Evolutionary conservation across 2,888 invertebrate species (phyloP), one percentile per base, ranked within the genome.

Genomic region (Drosophila imparisetae): DNA sequence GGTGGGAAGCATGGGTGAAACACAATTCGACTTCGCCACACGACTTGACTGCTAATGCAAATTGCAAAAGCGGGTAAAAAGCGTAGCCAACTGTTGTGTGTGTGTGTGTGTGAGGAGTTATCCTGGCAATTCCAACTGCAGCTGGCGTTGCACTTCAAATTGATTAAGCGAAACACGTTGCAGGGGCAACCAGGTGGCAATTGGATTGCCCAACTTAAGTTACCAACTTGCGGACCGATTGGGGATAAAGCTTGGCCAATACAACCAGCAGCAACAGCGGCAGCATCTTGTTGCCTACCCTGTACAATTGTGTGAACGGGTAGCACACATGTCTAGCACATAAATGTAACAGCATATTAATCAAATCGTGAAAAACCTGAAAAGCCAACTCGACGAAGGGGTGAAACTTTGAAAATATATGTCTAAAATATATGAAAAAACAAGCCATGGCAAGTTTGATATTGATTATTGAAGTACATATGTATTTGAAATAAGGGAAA

Each of bases 111-210:
- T 13, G 21, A n/a, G n/a, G 32, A 21, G 27, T 49, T 48, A 49
- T 48, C 30, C 40, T 13, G 8, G 52, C n/a, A 24, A 45, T 18
- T 58, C 63, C 68, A 62, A 24, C 62, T 69, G 40, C 27, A 27
- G 24, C 38, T 13, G 59, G 34, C 30, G 24, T 29, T 87, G 83
- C 88, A 85, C 77, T 75, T 71, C 42, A 85, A 80, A 82, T 87
- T 87, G 86, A 87, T 87, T 80, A 83, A 75, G 49, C 65, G 60
- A 42, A 52, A 38, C 24, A 18, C 40, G 27, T 55, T 30, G 18
- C 10, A 24, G 38, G 32, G 13, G 45, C 45, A 24, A 24, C 29
- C 57, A 53, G 62, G 53, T 75, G 75, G 52, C 71, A 62, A 78
- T 73, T 65, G 64, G 53, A 64, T 78, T 63, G 66, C 57, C 49